Conservation (phyloP, 2,888 invertebrate species). For the Rotaria socialis region DNA sequence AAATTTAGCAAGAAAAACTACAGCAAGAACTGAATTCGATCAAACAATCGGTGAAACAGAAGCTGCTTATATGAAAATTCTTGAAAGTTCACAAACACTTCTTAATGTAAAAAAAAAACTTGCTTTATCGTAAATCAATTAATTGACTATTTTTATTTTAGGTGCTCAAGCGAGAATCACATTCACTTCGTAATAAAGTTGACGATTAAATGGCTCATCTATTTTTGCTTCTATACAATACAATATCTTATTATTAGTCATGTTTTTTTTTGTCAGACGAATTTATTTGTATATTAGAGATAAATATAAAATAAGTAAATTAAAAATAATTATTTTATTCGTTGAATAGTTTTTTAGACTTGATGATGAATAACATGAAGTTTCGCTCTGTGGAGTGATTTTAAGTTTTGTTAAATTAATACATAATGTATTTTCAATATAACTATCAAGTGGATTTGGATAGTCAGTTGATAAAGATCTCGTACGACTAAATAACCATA, state of each 20-base stretch:
- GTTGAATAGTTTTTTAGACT: neutral
- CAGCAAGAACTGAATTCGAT: conserved; percentile 59
- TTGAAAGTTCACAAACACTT: conserved; percentile 59
- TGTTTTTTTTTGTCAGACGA: neutral
- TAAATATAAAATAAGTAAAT: neutral
- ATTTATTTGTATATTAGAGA: neutral
- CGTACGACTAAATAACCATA: neutral
- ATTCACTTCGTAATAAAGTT: conserved; percentile 45
- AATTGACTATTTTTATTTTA: neutral
- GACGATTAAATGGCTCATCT: neutral
- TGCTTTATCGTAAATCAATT: neutral
- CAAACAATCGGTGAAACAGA: conserved; percentile 60
- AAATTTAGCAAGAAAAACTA: conserved; percentile 58
- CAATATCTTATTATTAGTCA: neutral
- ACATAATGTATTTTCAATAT: neutral
- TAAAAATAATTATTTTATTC: neutral
- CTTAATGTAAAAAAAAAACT: conserved; percentile 50
- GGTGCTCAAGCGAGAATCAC: conserved; percentile 55
- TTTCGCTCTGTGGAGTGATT: neutral
- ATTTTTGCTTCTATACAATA: too few species aligned
- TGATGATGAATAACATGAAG: neutral
- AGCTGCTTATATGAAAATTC: conserved; percentile 60
- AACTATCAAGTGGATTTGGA: neutral
- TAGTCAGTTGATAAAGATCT: neutral
- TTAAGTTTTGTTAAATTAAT: neutral